Evolutionary conservation across 2,113 vertebrate genomes (phyloP), one percentile per base, ranked within the genome.

Genomic region (Panthera tigris): DNA sequence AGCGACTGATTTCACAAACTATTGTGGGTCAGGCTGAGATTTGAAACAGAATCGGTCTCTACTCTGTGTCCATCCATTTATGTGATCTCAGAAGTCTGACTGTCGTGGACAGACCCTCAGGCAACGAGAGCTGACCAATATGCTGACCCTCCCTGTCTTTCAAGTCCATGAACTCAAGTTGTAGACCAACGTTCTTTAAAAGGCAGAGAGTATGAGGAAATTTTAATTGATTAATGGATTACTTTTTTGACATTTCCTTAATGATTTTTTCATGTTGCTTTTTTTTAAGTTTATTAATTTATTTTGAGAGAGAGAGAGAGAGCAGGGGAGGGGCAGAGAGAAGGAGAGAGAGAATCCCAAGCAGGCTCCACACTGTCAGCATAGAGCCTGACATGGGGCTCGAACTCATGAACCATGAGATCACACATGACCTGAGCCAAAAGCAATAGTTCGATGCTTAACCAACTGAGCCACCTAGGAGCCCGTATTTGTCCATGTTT

Each of bases 1-100:
- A 79, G 4, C 19, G 13, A 65, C 1, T 0, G 39, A 65, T 13
- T 15, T 87, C 55, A 29, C n/a, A 45, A 82, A 57, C 69, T 45
- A 1, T 50, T 10, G 31, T 65, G 36, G 57, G 14, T 79, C 57
- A 29, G 61, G 12, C 55, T 66, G 16, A n/a, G 12, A 74, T 80
- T 57, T 23, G 66, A 88, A 33, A 31, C 41, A 1, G 0, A 7
- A 45, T 55, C 76, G 27, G 41, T 3, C 12, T 73, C n/a, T 14
- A 0, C 45, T 11, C 2, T 11, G 0, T 52, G 23, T 10, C 33
- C 41, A 3, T 41, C 68, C 4, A 0, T 52, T 41, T 14, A 11
- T 33, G 6, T 0, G 13, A 45, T 41, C 55, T 71, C 78, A 55
- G n/a, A 86, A 74, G 78, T 45, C 61, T 73, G 19, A 63, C 11